A percentile compares a stretch with the other conserved stretches of the same genome.
Conservation (phyloP, 2,113 vertebrate species). For the Aptenodytes forsteri region DNA sequence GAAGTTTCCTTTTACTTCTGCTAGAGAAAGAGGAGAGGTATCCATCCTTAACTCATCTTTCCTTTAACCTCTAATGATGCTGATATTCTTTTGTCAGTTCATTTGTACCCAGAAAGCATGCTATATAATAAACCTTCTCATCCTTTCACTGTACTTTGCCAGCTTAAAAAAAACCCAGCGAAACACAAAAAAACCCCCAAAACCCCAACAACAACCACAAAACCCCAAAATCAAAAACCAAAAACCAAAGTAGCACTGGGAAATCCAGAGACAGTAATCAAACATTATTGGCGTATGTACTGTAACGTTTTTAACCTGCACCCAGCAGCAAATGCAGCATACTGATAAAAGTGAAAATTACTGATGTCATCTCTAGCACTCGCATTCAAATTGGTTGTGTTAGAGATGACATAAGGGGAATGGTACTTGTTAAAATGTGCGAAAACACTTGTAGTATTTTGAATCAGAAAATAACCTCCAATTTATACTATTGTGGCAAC, state of each 20-base stretch:
- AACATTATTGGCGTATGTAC: neutral
- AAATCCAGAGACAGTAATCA: neutral
- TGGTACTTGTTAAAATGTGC: neutral
- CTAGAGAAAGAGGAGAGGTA: neutral
- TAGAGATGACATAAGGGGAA: neutral
- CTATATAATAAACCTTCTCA: neutral
- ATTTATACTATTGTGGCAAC: neutral
- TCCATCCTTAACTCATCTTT: neutral
- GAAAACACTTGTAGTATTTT: neutral
- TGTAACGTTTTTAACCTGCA: neutral
- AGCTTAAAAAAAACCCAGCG: neutral
- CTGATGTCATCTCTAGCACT: neutral
- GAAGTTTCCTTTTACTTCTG: neutral
- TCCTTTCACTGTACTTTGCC: neutral
- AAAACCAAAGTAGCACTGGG: neutral
- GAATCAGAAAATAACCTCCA: neutral
- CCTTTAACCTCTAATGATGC: neutral
- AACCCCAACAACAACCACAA: neutral
- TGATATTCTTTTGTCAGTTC: neutral
- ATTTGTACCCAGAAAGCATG: neutral
- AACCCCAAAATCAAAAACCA: neutral
- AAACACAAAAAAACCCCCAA: neutral
- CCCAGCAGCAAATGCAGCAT: neutral
- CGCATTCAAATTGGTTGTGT: neutral
- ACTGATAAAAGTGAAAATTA: neutral